Evolutionary conservation across 2,797 vertebrate genomes (phyloP).

Genomic region (Bradypodion pumilum): DNA sequence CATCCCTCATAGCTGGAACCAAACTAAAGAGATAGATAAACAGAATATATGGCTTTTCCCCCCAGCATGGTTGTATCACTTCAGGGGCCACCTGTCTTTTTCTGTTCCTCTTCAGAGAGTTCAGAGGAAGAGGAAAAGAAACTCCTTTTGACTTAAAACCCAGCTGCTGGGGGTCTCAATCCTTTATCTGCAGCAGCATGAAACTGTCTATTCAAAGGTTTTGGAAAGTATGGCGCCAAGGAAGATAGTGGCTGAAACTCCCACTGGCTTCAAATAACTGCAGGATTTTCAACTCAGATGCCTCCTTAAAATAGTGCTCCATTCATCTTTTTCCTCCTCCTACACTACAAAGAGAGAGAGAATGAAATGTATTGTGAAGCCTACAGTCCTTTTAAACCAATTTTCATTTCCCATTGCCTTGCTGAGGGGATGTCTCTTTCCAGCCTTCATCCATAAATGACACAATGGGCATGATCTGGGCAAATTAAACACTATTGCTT

Average conservation of each 20-base stretch:
- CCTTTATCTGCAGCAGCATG: slow-evolving; percentile 39
- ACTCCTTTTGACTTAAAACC: slow-evolving; percentile 22
- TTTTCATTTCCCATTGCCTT: slow-evolving; percentile 23
- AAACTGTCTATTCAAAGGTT: slow-evolving; percentile 12
- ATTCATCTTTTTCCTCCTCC: slow-evolving; percentile 30
- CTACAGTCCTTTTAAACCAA: not conserved
- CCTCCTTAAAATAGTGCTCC: slow-evolving; percentile 46
- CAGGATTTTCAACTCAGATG: slow-evolving; percentile 39
- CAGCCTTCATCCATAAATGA: not conserved
- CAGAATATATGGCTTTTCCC: slow-evolving; percentile 9
- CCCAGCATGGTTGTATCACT: slow-evolving; percentile 40
- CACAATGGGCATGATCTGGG: not conserved
- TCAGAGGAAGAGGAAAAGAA: slow-evolving; percentile 38
- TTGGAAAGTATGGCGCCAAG: slow-evolving; percentile 15
- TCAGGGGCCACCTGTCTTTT: slow-evolving; percentile 33
- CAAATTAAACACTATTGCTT: not conserved
- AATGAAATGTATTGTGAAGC: slow-evolving; percentile 41
- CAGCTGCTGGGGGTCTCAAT: slow-evolving; percentile 40
- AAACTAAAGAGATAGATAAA: not conserved
- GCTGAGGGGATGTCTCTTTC: slow-evolving; percentile 8
- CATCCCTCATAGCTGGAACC: slow-evolving; percentile 55
- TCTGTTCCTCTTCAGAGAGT: slow-evolving; percentile 28
- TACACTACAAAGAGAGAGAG: slow-evolving; percentile 17
- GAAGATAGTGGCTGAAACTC: slow-evolving; percentile 27
- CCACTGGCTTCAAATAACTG: slow-evolving; percentile 7